A percentile compares a stretch with the other conserved stretches of the same genome.
Conservation (phyloP, 2,797 vertebrate species). For the Ctenosaura bakeri region DNA sequence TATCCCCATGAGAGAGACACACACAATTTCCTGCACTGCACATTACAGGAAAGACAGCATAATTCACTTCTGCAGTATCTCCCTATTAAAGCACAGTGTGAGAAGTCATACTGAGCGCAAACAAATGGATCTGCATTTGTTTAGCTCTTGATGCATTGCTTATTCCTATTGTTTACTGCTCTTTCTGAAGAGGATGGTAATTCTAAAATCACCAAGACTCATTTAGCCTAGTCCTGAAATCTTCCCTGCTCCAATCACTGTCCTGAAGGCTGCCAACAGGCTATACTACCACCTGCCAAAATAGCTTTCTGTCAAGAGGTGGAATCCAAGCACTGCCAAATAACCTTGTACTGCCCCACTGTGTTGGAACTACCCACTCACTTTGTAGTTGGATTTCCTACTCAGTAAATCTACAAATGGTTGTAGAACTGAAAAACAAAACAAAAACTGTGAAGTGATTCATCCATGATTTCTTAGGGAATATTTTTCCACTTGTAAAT, state of each 20-base stretch:
- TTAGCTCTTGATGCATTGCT: background rate
- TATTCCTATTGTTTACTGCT: background rate
- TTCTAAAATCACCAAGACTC: background rate
- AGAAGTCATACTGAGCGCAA: background rate
- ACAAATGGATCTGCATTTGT: background rate
- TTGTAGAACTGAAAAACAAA: background rate
- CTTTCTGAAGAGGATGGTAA: background rate
- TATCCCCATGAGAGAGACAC: background rate
- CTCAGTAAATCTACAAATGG: background rate
- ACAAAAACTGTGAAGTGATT: background rate
- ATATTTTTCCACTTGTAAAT: background rate
- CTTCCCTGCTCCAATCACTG: background rate
- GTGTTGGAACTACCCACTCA: background rate
- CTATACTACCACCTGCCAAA: background rate
- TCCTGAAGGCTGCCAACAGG: background rate
- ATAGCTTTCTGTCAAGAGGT: background rate
- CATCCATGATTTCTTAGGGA: background rate
- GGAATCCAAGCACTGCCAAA: background rate
- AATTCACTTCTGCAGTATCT: background rate
- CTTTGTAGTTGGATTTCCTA: background rate
- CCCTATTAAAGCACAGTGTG: background rate
- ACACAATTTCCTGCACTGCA: background rate
- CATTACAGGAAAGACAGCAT: too few species aligned
- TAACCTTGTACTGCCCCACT: background rate
- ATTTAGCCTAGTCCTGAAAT: background rate